Evolutionary conservation across 2,797 vertebrate species (phyloP).

Genomic region (Spea hammondii): DNA sequence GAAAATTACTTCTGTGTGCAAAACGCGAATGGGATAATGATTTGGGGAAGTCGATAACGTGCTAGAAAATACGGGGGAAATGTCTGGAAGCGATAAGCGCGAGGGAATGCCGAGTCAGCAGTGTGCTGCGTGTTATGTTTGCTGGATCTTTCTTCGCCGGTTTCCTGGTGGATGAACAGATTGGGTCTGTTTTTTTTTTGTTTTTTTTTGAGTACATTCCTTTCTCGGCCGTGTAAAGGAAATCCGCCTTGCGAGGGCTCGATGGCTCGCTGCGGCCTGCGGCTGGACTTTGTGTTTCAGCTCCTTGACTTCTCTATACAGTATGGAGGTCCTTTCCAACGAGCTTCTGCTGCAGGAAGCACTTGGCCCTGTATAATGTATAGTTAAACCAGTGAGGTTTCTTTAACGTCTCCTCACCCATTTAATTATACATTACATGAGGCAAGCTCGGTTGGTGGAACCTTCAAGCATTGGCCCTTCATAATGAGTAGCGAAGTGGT

Average conservation of each 20-base stretch:
- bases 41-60: neutral
- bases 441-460: too few relatives aligned
- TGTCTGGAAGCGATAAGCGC: neutral
- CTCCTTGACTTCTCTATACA: too few relatives aligned
- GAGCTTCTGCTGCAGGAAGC: too few relatives aligned
- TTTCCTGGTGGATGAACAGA: slow-evolving; percentile 13
- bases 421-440: too few relatives aligned
- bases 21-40: too few relatives aligned
- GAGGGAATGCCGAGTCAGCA: neutral
- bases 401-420: too few relatives aligned
- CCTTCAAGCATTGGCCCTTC: too few relatives aligned
- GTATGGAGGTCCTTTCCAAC: neutral
- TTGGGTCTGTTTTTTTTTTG: neutral
- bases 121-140: neutral
- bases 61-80: neutral
- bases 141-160: neutral
- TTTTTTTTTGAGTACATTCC: neutral
- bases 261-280: neutral
- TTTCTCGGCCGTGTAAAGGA: slow-evolving; percentile 18
- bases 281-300: neutral
- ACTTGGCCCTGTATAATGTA: too few relatives aligned
- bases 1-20: too few relatives aligned
- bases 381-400: too few relatives aligned
- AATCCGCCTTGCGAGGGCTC: neutral
- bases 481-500: too few relatives aligned